Evolutionary conservation across 2,113 vertebrate species (phyloP), one percentile per base, ranked within the genome.

Genomic region (Tringa solitaria): DNA sequence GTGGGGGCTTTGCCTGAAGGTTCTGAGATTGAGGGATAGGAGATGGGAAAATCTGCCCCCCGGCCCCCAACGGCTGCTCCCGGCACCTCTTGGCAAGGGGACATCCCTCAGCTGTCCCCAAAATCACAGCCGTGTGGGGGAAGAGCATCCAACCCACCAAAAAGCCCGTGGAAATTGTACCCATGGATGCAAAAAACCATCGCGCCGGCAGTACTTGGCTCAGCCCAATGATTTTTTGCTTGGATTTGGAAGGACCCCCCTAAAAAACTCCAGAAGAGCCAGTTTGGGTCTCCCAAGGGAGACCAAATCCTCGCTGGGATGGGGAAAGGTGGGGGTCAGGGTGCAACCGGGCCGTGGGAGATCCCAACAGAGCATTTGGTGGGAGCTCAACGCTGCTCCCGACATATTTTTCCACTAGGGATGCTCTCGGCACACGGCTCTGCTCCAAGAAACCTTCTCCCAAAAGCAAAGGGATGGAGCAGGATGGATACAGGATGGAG

Each of bases 41-140:
- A 28, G 59, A 73, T 41, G 64, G 35, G 65, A 4, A 76, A 89
- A 81, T 35, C 43, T 7, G 14, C 10, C 4, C 1, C 14, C 7
- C 14, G 3, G 0, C 2, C 4, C 46, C 20, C 46, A 46, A 21
- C 0, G 37, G 39, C 12, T 20, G 19, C n/a, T 17, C 46, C 10
- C 1, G 2, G 51, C 17, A 53, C 5, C 30, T 70, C 77, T 61
- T 8, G 46, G 70, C 16, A 77, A 50, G 12, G 54, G 35, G 32
- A 59, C 18, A 13, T 9, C n/a, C 53, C 8, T 33, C 4, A 50
- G 65, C 12, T 22, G 30, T 7, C 37, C 56, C 59, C 41, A 35
- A 32, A 67, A 84, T 16, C 0, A 0, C 27, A 33, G 33, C 45
- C 0, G 1, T 23, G 39, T 4, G 1, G 3, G 24, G 13, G 15